phyloP scores from a whole-genome alignment of 2,888 invertebrate species.

The Liposcelis brunnea region DNA sequence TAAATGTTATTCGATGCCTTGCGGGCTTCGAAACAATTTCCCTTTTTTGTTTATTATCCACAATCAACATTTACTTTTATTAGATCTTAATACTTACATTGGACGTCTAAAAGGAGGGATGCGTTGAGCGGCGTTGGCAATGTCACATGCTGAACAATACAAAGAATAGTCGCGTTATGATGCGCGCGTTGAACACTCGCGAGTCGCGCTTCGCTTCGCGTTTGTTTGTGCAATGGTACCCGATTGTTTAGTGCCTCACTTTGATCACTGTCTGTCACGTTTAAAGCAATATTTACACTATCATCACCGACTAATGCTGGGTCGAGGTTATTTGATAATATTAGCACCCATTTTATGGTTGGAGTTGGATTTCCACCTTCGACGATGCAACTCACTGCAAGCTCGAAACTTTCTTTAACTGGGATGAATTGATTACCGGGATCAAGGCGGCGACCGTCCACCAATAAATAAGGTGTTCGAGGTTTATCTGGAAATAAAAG shows the following conservation, averaged over 20 bases:
- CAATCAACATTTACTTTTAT: too few species aligned
- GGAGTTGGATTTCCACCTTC: conserved; percentile 62
- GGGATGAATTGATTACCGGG: conserved; percentile 78
- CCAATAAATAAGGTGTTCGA: conserved; percentile 66
- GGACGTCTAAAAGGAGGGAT: conserved; percentile 42
- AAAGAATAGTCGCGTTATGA: conserved; percentile 72
- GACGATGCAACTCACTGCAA: conserved; percentile 69
- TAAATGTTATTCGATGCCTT: too few species aligned
- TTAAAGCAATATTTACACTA: conserved; percentile 15
- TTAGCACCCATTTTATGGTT: conserved; percentile 36
- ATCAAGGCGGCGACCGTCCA: conserved; percentile 69
- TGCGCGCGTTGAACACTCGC: conserved; percentile 63
- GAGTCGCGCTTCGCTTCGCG: conserved; percentile 43
- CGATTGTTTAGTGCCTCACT: conserved; percentile 10
- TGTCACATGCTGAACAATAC: conserved; percentile 56
- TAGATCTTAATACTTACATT: conserved; percentile 37
- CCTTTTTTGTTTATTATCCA: too few species aligned
- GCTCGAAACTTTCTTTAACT: conserved; percentile 65
- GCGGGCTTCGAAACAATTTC: too few species aligned
- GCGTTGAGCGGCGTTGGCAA: conserved; percentile 37
- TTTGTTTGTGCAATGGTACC: conserved; percentile 17
- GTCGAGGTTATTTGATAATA: conserved; percentile 26
- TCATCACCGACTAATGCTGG: conserved; percentile 20
- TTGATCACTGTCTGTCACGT: conserved; percentile 7
- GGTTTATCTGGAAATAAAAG: conserved; percentile 50